These are phyloP conservation scores for Synanthedon formicaeformis DNA, from an alignment of 2,888 invertebrate species.

Conservation along the genomic window DNA sequence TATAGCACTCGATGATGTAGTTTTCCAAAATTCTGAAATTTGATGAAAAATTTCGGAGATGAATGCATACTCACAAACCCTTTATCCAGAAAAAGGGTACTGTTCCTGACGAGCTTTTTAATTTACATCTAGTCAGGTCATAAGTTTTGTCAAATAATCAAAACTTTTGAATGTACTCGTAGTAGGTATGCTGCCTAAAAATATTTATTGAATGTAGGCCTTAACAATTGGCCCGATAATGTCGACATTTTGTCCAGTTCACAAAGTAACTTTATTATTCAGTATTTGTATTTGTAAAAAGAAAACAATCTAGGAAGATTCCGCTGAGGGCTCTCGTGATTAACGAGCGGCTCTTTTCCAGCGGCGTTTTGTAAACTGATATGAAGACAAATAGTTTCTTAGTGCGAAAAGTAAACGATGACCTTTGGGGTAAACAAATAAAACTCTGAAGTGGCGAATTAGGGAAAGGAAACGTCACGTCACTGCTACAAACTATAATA, in stretches of 20 bases:
- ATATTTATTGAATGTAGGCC: no score
- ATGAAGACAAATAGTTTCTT: constrained; percentile 37
- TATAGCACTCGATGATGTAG: no score
- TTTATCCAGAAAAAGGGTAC: no score
- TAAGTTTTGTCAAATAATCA: no score
- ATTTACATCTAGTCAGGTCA: no score
- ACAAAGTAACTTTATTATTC: neutral
- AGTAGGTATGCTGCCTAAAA: no score
- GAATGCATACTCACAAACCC: no score
- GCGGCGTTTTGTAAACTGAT: constrained; percentile 23
- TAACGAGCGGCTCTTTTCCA: constrained; percentile 12
- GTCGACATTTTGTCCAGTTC: neutral
- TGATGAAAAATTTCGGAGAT: no score
- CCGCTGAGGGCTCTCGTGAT: constrained; percentile 11
- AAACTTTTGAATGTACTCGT: no score
- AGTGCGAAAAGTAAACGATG: constrained; percentile 14
- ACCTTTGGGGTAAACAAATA: constrained; percentile 2
- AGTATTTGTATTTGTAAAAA: constrained; percentile 1
- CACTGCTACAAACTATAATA: constrained; percentile 7
- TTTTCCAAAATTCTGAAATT: no score
- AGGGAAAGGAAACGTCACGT: neutral
- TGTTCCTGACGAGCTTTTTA: no score
- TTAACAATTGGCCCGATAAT: no score
- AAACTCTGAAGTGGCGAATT: neutral
- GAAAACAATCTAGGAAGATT: constrained; percentile 3